Conservation (phyloP, 2,888 invertebrate genomes). For the Latrodectus hesperus region DNA sequence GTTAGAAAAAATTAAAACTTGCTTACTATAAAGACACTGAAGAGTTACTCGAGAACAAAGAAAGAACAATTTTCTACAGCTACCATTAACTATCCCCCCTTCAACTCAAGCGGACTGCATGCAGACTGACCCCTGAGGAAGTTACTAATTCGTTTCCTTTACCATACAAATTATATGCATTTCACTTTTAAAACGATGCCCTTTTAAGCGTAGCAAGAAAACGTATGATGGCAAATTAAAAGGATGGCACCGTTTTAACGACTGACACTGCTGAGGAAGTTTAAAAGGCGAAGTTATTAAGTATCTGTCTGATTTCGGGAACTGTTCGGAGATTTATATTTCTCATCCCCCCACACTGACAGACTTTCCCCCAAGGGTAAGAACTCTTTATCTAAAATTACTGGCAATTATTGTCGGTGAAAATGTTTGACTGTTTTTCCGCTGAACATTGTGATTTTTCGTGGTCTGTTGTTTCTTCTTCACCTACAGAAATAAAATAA, state of each 20-base stretch:
- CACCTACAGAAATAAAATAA: too few species aligned
- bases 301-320: constrained; percentile 20
- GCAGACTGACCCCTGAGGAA: neutral
- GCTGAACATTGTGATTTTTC: neutral
- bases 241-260: constrained; percentile 29
- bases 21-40: too few species aligned
- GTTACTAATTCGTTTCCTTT: neutral
- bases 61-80: too few species aligned
- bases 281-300: constrained; percentile 41
- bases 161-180: neutral
- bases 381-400: constrained; percentile 58
- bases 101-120: too few species aligned
- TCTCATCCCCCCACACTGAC: neutral
- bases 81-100: too few species aligned
- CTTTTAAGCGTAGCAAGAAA: neutral
- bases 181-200: neutral
- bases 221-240: constrained; percentile 31
- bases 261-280: constrained; percentile 26
- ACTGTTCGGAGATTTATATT: neutral
- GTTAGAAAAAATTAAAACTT: too few species aligned
- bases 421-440: constrained; percentile 3
- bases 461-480: too few species aligned
- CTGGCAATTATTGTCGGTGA: constrained; percentile 35
- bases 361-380: neutral
- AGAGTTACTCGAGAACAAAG: too few species aligned